These are phyloP conservation scores for Kradibia gibbosae DNA, from an alignment of 1,140 invertebrate genomes.

Conservation along the genomic window DNA sequence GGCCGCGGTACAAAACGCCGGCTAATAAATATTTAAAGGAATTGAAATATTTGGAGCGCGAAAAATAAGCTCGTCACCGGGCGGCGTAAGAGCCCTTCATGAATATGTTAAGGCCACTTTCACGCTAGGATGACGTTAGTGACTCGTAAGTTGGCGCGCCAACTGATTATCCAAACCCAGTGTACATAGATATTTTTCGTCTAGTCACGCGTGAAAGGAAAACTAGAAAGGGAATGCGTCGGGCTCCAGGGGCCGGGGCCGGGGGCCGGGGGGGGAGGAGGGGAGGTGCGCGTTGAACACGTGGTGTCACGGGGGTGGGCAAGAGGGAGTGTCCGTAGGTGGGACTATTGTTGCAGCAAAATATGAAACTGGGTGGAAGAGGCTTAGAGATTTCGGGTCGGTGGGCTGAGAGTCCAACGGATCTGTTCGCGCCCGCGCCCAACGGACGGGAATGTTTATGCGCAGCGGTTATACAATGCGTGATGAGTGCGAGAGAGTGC, in stretches of 20 bases:
- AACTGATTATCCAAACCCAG: background rate
- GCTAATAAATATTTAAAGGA: background rate
- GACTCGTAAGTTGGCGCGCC: background rate
- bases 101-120: background rate
- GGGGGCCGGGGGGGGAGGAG: background rate
- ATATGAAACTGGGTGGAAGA: constrained; percentile 57
- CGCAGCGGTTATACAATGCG: constrained; percentile 19
- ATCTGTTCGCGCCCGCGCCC: constrained; percentile 60
- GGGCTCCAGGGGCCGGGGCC: too few species aligned
- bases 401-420: constrained; percentile 62
- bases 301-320: too few species aligned
- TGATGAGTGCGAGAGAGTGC: background rate
- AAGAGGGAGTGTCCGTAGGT: background rate
- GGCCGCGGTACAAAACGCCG: background rate
- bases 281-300: too few species aligned
- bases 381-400: constrained; percentile 52
- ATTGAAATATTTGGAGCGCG: too few species aligned
- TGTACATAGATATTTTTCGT: background rate
- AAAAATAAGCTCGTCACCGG: too few species aligned
- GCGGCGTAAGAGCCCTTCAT: background rate
- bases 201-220: background rate
- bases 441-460: constrained; percentile 48
- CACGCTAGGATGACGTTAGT: background rate
- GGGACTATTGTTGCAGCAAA: constrained; percentile 54
- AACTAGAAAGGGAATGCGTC: background rate